Percentiles rank a stretch among this genome's conserved stretches.
Conservation (phyloP, 1,140 invertebrate genomes). For the Bombyx mandarina region DNA sequence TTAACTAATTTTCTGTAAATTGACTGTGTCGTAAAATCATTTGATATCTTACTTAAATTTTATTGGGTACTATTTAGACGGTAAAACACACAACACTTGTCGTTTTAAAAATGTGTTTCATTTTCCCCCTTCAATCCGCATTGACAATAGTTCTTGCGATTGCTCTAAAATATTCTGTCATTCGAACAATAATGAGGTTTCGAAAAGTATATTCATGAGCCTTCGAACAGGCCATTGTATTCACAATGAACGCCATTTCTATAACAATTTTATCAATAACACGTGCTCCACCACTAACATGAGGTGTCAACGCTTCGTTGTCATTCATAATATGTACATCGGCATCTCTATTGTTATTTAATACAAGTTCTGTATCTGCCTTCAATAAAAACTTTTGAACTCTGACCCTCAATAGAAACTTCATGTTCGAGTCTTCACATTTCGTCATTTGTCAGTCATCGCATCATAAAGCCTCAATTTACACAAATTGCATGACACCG, state of each 20-base stretch:
- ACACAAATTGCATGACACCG: constrained; percentile 16
- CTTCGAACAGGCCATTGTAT: no score
- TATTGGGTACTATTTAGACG: no score
- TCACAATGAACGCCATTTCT: neutral
- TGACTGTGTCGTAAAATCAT: no score
- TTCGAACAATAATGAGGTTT: no score
- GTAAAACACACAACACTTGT: no score
- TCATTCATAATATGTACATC: constrained; percentile 12
- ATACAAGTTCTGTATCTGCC: neutral
- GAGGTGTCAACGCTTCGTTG: constrained; percentile 5
- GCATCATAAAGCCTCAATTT: constrained; percentile 12
- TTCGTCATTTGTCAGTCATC: constrained; percentile 30
- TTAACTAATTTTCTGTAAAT: no score
- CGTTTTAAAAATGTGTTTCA: no score
- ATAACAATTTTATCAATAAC: constrained; percentile 4
- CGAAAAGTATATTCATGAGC: no score
- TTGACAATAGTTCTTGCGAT: no score
- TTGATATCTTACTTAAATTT: no score
- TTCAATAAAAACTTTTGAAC: constrained; percentile 16
- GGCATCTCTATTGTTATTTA: constrained; percentile 4
- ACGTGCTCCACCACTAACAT: constrained; percentile 1
- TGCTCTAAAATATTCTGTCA: no score
- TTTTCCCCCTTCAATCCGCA: no score
- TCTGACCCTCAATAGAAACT: constrained; percentile 18
- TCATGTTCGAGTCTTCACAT: constrained; percentile 7